phyloP scores from a whole-genome alignment of 2,888 invertebrate species.

The Branchellion lobata region DNA sequence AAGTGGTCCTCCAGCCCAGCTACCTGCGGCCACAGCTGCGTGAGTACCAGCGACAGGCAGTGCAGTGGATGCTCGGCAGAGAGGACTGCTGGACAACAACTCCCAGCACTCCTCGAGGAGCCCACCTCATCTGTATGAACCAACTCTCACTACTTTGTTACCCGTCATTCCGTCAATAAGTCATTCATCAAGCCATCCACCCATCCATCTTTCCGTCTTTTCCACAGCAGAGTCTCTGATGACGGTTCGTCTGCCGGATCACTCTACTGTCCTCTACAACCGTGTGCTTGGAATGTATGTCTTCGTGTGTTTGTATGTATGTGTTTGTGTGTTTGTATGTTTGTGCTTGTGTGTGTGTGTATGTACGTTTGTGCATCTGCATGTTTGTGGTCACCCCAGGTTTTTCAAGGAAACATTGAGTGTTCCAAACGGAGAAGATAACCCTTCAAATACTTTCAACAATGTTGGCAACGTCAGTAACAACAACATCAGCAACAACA shows the following conservation, averaged over 20 bases:
- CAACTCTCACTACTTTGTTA: neutral
- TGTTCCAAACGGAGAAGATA: too few relatives aligned
- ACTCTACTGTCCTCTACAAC: slow-evolving; percentile 62
- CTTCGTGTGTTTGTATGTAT: slow-evolving; percentile 1
- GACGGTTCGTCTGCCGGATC: slow-evolving; percentile 55
- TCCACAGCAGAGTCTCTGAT: neutral
- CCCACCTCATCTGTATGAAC: neutral
- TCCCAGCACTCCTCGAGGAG: neutral
- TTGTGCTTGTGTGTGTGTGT: neutral
- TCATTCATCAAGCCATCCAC: too few relatives aligned
- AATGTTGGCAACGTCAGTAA: neutral
- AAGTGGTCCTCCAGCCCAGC: slow-evolving; percentile 55
- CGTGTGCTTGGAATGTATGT: slow-evolving; percentile 64
- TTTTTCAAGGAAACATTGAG: too few relatives aligned
- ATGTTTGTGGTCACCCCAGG: too few relatives aligned
- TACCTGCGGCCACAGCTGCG: slow-evolving; percentile 67
- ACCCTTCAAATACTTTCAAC: neutral
- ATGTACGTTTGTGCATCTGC: neutral
- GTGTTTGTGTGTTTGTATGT: neutral
- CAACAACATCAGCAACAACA: neutral
- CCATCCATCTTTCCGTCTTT: slow-evolving; percentile 3
- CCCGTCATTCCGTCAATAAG: neutral
- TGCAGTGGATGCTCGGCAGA: slow-evolving; percentile 71
- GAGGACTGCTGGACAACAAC: slow-evolving; percentile 61
- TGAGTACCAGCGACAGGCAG: slow-evolving; percentile 70